Percentiles rank a stretch among this genome's conserved stretches.
phyloP scores from a whole-genome alignment of 2,113 vertebrate species.

The Pachyramphus minor region DNA sequence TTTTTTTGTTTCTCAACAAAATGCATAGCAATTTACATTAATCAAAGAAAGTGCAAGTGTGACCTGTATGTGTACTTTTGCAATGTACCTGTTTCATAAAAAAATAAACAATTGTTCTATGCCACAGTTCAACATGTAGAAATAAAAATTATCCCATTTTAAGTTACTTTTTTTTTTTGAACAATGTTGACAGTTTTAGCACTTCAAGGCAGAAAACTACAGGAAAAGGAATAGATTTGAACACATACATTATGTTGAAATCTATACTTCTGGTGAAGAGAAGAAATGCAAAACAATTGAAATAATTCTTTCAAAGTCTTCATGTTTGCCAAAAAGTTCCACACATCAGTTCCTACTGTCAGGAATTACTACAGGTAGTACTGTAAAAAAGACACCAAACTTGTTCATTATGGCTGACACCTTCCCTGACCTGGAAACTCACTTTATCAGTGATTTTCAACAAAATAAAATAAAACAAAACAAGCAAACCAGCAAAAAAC shows the following conservation, averaged over 20 bases:
- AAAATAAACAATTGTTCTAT: background rate
- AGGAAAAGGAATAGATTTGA: background rate
- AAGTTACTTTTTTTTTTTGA: background rate
- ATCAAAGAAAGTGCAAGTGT: background rate
- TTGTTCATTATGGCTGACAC: background rate
- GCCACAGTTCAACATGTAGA: background rate
- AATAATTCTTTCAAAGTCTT: background rate
- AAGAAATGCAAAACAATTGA: background rate
- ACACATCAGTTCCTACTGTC: background rate
- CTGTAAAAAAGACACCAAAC: background rate
- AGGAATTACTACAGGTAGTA: background rate
- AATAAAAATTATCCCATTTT: background rate
- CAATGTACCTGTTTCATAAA: background rate
- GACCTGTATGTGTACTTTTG: background rate
- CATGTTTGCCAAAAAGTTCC: background rate
- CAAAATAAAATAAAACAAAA: too few species aligned
- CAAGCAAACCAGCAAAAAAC: too few species aligned
- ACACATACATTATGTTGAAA: background rate
- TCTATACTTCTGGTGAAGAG: background rate
- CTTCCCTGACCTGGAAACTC: background rate
- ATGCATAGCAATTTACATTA: background rate
- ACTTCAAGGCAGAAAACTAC: background rate
- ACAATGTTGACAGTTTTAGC: background rate
- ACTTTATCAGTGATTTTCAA: too few species aligned
- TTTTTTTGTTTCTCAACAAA: background rate